A percentile compares a stretch with the other conserved stretches of the same genome.
Conservation (phyloP, 2,113 vertebrate species). For the Dolichotis patagonum region DNA sequence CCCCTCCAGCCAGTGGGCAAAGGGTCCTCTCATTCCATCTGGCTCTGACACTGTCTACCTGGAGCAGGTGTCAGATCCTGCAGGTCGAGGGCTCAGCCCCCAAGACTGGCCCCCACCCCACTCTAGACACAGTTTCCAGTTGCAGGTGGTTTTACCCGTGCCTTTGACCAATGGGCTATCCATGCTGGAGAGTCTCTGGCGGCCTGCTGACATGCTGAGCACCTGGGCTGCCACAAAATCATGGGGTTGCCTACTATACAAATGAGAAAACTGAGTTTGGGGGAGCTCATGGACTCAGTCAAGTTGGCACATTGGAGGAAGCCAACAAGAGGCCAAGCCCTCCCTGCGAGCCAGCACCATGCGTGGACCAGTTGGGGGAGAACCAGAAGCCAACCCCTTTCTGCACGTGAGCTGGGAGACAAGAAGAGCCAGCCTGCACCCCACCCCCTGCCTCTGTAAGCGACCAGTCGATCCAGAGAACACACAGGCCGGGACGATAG, state of each 20-base stretch:
- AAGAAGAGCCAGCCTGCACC: too few relatives aligned
- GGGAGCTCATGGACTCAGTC: neutral
- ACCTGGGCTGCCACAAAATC: neutral
- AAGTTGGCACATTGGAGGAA: too few relatives aligned
- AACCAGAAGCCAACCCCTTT: too few relatives aligned
- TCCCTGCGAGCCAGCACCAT: too few relatives aligned
- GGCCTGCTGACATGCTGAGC: neutral
- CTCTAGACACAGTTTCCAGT: neutral
- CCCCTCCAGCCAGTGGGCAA: too few relatives aligned
- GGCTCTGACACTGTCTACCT: neutral
- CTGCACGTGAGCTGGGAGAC: too few relatives aligned
- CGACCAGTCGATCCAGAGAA: too few relatives aligned
- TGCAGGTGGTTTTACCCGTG: neutral
- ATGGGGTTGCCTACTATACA: neutral
- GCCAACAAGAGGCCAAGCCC: too few relatives aligned
- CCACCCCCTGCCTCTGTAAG: too few relatives aligned
- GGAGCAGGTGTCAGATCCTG: neutral
- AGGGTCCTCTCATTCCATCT: neutral
- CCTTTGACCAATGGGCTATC: too few relatives aligned
- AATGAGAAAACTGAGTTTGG: neutral
- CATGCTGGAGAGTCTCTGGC: neutral
- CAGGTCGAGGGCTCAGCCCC: neutral
- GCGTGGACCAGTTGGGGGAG: too few relatives aligned
- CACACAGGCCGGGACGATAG: too few relatives aligned
- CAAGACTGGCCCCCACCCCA: neutral